A percentile compares a stretch with the other conserved stretches of the same genome.
These are phyloP conservation scores for Onthophagus sagittarius DNA, from an alignment of 2,888 invertebrate genomes.

Conservation along the genomic window DNA sequence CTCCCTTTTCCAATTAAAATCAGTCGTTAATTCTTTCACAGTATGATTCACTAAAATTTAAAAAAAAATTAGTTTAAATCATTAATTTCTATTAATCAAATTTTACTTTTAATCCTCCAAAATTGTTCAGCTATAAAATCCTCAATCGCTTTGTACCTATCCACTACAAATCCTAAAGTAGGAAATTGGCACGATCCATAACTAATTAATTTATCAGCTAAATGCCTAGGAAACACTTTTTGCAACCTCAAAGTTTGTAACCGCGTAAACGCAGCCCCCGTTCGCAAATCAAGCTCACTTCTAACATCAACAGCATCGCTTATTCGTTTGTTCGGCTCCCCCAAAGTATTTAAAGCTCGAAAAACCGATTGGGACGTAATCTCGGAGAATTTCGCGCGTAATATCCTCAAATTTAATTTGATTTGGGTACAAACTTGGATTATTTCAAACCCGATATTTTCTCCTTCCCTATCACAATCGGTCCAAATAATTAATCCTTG, in stretches of 20 bases:
- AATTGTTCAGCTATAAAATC: slow-evolving; percentile 89
- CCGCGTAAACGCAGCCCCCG: slow-evolving; percentile 96
- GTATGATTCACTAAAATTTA: slow-evolving; percentile 76
- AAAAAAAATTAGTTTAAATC: slow-evolving; percentile 30
- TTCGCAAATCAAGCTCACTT: slow-evolving; percentile 86
- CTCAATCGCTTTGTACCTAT: slow-evolving; percentile 88
- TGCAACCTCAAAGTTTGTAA: slow-evolving; percentile 91
- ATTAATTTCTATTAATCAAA: slow-evolving; percentile 2
- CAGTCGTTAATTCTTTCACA: slow-evolving; percentile 71
- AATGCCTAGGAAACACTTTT: slow-evolving; percentile 69
- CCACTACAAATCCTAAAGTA: slow-evolving; percentile 99
- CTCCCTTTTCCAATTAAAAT: slow-evolving; percentile 84
- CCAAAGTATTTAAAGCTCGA: slow-evolving; percentile 76
- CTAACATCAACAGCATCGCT: slow-evolving; percentile 94
- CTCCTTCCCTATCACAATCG: slow-evolving; percentile 99
- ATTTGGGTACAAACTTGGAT: slow-evolving; percentile 84
- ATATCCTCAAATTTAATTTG: slow-evolving; percentile 67
- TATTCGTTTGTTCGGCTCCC: slow-evolving; percentile 72
- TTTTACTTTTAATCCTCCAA: slow-evolving; percentile 86
- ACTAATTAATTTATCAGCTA: slow-evolving; percentile 81
- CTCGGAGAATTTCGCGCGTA: slow-evolving; percentile 94
- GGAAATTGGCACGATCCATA: slow-evolving; percentile 99
- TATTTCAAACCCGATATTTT: slow-evolving; percentile 97
- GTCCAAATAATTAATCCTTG: slow-evolving; percentile 93
- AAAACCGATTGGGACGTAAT: slow-evolving; percentile 82